Evolutionary conservation across 2,113 vertebrate genomes (phyloP), one percentile per base, ranked within the genome.

Genomic region (Boleophthalmus pectinirostris): DNA sequence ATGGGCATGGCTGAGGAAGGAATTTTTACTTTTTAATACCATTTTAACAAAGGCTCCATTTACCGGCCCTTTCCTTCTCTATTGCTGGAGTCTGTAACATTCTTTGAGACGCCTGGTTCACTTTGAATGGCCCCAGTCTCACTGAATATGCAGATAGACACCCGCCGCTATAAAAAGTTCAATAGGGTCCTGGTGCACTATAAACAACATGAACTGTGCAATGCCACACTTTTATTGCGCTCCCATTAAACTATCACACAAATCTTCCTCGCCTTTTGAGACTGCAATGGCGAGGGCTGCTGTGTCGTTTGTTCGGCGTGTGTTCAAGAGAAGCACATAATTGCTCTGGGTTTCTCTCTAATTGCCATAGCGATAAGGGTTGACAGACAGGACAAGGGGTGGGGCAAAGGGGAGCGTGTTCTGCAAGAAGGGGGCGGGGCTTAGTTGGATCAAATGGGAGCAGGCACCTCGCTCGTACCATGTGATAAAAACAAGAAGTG

Each of bases 191-290:
- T 65, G 45, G 73, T 68, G 2, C 68, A 5, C 83, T 68, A 47
- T 75, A 76, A 88, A 84, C 74, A 80, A 83, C 80, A 70, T 75
- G 60, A 77, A 74, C 75, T 74, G 66, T 49, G 68, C 83, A 74
- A 69, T 77, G 82, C 77, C 35, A 65, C 79, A 76, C 54, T 84
- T 90, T 88, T 78, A 85, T 70, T 69, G 69, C 71, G 79, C 54
- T 0, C 0, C 85, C 60, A 76, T 90, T 82, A 85, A 88, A 54
- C 86, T 64, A 78, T 87, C 86, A 85, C 89, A 87, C 85, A 88
- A 88, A 90, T 89, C 86, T 87, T 70, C 21, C 66, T 20, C 33
- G 0, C 65, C 83, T 23, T 80, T 86, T 82, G 72, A 84, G 46
- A 51, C 14, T 29, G 33, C 53, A 51, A 57, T 45, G 43, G 43